Conservation (phyloP, 1,140 invertebrate species). For the Cecropterus lyciades region DNA sequence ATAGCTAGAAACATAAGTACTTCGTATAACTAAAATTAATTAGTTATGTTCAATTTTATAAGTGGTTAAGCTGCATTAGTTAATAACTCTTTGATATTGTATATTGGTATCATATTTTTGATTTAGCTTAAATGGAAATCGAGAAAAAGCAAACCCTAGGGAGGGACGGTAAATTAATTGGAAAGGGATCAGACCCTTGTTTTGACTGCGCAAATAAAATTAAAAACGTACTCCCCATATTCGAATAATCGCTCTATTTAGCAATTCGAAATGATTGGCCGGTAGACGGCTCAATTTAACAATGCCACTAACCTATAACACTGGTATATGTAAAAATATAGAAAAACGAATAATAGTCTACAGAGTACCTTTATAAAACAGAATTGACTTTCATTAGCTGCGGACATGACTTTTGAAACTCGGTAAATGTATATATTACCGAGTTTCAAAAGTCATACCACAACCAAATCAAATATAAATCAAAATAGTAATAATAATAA, state of each 20-base stretch:
- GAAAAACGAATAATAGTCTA: neutral
- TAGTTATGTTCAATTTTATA: neutral
- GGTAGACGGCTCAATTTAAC: conserved; percentile 24
- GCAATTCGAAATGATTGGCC: conserved; percentile 51
- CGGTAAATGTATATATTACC: no score
- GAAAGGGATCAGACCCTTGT: conserved; percentile 59
- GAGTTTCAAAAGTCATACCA: no score
- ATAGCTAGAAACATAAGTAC: no score
- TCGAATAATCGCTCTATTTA: conserved; percentile 63
- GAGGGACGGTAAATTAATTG: conserved; percentile 59
- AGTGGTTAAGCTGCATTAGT: neutral
- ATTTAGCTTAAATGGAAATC: conserved; percentile 52
- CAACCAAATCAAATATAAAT: no score
- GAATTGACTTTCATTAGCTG: no score
- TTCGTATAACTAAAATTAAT: neutral
- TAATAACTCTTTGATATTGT: conserved; percentile 2
- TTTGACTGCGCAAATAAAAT: conserved; percentile 65
- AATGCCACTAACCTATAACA: neutral
- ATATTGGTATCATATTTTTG: conserved; percentile 39
- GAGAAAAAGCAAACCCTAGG: conserved; percentile 52
- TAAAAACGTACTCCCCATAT: conserved; percentile 62
- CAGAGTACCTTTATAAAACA: no score
- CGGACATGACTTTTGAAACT: no score
- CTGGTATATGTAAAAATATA: neutral
- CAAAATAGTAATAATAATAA: no score